Conservation (phyloP, 2,888 invertebrate species). For the Nomada flava region DNA sequence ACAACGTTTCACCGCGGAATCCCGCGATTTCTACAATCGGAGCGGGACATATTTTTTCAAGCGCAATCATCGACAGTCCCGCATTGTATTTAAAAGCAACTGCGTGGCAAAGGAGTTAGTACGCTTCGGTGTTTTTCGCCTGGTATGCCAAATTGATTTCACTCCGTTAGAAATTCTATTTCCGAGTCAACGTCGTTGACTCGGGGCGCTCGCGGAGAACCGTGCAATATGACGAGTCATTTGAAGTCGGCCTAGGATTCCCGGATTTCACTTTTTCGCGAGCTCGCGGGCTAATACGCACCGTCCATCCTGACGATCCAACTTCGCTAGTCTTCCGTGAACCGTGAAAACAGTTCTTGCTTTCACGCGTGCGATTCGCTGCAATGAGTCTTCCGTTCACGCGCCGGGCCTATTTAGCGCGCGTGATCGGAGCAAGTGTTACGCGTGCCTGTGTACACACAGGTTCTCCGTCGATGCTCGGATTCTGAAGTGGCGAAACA, state of each 20-base stretch:
- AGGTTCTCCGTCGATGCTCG: slow-evolving; percentile 19
- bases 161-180: slow-evolving; percentile 38
- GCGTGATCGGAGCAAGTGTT: slow-evolving; percentile 65
- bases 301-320: slow-evolving; percentile 36
- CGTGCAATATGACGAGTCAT: slow-evolving; percentile 17
- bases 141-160: slow-evolving; percentile 31
- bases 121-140: background rate
- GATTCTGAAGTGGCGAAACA: slow-evolving; percentile 11
- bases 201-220: background rate
- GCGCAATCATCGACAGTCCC: background rate
- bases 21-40: background rate
- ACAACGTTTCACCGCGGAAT: slow-evolving; percentile 8
- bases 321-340: slow-evolving; percentile 55
- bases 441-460: slow-evolving; percentile 16
- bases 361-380: slow-evolving; percentile 72
- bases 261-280: slow-evolving; percentile 57
- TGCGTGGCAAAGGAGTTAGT: background rate
- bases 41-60: slow-evolving; percentile 1
- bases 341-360: slow-evolving; percentile 66
- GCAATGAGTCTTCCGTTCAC: slow-evolving; percentile 67
- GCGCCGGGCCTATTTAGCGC: slow-evolving; percentile 65
- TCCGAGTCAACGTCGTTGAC: slow-evolving; percentile 14
- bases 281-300: slow-evolving; percentile 10
- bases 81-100: background rate
- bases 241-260: slow-evolving; percentile 19